Evolutionary conservation across 1,140 invertebrate genomes (phyloP).

Genomic region (Pogonomyrmex barbatus): DNA sequence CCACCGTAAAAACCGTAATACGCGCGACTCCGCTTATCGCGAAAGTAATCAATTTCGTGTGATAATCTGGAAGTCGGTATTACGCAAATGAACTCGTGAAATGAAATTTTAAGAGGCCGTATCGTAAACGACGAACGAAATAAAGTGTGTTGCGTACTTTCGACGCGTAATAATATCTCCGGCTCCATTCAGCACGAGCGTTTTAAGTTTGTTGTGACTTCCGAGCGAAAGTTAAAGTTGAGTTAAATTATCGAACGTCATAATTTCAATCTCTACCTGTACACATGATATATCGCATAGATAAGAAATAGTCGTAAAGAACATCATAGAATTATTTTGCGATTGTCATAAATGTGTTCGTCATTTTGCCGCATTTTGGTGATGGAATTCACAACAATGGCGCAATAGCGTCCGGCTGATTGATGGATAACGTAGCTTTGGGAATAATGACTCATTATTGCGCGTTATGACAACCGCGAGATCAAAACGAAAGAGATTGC

Average conservation of each 20-base stretch:
- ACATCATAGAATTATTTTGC: background rate
- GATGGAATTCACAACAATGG: conserved; percentile 23
- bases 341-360: background rate
- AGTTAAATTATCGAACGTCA: background rate
- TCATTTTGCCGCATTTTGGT: conserved; percentile 7
- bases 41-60: conserved; percentile 32
- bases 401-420: conserved; percentile 30
- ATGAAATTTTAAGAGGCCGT: conserved; percentile 11
- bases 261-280: conserved; percentile 39
- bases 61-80: conserved; percentile 29
- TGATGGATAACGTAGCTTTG: conserved; percentile 38
- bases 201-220: background rate
- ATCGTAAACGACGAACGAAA: background rate
- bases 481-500: conserved; percentile 31
- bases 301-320: conserved; percentile 3
- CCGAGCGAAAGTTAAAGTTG: conserved; percentile 17
- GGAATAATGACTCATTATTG: conserved; percentile 43
- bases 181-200: background rate
- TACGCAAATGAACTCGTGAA: conserved; percentile 3
- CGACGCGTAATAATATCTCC: background rate
- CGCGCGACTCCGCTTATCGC: conserved; percentile 6
- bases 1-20: background rate
- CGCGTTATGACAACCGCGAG: conserved; percentile 45
- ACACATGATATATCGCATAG: background rate
- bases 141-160: background rate